Evolutionary conservation across 1,140 invertebrate species (phyloP), one percentile per base, ranked within the genome.

Genomic region (Atta texana): DNA sequence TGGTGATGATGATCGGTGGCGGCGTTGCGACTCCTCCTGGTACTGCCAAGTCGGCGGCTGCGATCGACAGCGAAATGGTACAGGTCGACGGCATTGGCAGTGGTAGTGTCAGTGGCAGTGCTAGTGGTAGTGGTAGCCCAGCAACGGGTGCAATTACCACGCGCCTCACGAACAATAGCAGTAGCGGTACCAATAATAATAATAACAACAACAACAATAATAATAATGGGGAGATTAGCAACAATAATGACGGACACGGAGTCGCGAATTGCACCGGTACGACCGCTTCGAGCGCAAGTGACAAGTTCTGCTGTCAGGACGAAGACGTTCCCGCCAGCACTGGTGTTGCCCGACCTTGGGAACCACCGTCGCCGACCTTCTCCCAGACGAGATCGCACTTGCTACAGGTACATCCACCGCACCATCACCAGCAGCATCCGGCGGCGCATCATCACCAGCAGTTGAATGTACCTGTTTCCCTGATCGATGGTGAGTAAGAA

Each of bases 1-100:
- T 89, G 92, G 93, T 94, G 92, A 94, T 95, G 94, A 95, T 95
- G 94, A 95, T 95, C 91, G 94, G 94, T 91, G 94, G 94, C 88
- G 94, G 94, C 88, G 90, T 95, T 90, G 92, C 92, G 90, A 94
- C 94, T 92, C 94, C 94, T 90, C 93, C 94, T 87, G 94, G 94
- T 91, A 94, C 93, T 92, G 93, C 94, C 89, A 95, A 94, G 89
- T 92, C 94, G 88, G 92, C 93, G 87, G 92, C 93, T 88, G 91
- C 92, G 85, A 92, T 94, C 86, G 94, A 94, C 92, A 87, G 89
- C 88, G 94, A 94, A 88, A 94, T 94, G 93, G 93, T 94, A 75
- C 90, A 91, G 89, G 93, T 94, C 91, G 94, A 94, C 89, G 93
- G 92, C 88, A 93, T 94, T 92, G 93, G 92, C 91, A 94, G 93